Evolutionary conservation across 2,113 vertebrate species (phyloP).

Genomic region (Peromyscus polionotus): DNA sequence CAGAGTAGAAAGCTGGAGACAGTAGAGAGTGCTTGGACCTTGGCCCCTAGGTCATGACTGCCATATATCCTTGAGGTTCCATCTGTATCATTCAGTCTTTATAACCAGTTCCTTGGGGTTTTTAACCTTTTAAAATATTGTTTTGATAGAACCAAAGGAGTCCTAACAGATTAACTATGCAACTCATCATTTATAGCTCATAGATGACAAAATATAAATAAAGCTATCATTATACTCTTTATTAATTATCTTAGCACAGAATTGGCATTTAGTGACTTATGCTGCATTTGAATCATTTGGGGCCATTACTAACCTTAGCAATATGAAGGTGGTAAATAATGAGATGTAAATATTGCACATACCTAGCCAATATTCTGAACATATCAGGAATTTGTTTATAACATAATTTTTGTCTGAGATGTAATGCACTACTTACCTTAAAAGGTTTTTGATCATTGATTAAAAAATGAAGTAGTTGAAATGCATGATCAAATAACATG

Average conservation of each 20-base stretch:
- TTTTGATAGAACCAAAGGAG: background rate
- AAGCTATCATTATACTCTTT: background rate
- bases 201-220: background rate
- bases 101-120: background rate
- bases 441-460: background rate
- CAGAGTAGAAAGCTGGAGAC: background rate
- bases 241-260: background rate
- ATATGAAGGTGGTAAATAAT: background rate
- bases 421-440: background rate
- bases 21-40: fast-evolving
- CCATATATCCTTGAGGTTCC: background rate
- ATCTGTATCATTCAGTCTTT: background rate
- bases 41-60: no score
- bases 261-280: background rate
- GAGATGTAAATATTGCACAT: background rate
- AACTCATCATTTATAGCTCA: conserved; percentile 1
- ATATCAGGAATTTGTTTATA: background rate
- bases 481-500: background rate
- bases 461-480: background rate
- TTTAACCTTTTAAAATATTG: background rate
- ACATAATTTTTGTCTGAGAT: background rate
- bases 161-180: background rate
- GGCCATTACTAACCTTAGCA: background rate
- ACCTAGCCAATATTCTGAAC: background rate
- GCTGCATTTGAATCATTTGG: background rate